Evolutionary conservation across 1,140 invertebrate species (phyloP).

Genomic region (Drosophila mayri): DNA sequence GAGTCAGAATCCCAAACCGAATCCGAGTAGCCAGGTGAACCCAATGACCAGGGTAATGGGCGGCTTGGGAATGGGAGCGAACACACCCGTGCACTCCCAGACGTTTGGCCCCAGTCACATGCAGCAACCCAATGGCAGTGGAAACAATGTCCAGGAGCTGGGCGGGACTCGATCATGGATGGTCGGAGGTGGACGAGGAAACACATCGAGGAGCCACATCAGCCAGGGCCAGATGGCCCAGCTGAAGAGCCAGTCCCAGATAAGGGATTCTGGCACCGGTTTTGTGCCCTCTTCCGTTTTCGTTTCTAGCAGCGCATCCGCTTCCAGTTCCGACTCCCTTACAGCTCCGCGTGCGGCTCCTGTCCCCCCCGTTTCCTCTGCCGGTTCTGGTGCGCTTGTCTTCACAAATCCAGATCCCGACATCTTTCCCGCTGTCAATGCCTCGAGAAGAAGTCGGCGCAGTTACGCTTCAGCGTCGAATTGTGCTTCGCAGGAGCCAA

Average conservation of each 20-base stretch:
- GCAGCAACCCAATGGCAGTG: conserved; percentile 2
- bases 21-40: background rate
- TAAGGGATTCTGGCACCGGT: background rate
- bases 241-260: too few relatives aligned
- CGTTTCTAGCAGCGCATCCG: background rate
- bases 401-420: background rate
- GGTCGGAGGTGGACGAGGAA: background rate
- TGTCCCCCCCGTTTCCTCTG: background rate
- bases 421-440: background rate
- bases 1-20: background rate
- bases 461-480: background rate
- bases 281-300: background rate
- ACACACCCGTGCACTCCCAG: background rate
- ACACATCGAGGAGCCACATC: too few relatives aligned
- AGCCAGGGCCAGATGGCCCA: background rate
- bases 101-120: background rate
- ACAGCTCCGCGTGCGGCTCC: background rate
- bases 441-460: background rate
- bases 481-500: background rate
- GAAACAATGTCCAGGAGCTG: too few relatives aligned
- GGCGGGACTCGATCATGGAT: background rate
- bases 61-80: background rate
- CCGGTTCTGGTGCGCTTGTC: background rate
- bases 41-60: background rate
- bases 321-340: background rate